These are phyloP conservation scores for Creontiades dilutus DNA, from an alignment of 2,888 invertebrate genomes.

Conservation along the genomic window DNA sequence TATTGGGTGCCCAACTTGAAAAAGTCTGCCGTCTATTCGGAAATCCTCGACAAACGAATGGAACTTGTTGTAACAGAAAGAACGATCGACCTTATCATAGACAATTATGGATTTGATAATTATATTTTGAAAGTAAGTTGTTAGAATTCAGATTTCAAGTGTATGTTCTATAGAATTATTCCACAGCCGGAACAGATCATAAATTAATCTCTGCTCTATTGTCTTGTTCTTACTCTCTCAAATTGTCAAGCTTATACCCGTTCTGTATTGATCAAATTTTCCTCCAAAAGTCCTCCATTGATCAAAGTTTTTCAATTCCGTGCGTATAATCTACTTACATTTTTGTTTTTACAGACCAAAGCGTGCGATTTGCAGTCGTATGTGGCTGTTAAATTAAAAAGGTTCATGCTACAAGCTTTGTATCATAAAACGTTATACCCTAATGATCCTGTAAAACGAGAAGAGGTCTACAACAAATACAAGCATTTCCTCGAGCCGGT, in stretches of 20 bases:
- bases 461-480: conserved; percentile 88
- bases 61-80: conserved; percentile 90
- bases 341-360: conserved; percentile 84
- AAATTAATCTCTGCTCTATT: too few species aligned
- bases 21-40: conserved; percentile 91
- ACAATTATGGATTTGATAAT: conserved; percentile 95
- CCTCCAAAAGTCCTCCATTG: background rate
- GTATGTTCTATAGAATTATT: too few species aligned
- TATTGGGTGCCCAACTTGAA: conserved; percentile 93
- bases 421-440: conserved; percentile 82
- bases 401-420: conserved; percentile 88
- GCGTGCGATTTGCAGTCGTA: conserved; percentile 94
- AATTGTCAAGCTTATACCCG: too few species aligned
- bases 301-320: background rate
- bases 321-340: background rate
- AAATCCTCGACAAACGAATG: conserved; percentile 92
- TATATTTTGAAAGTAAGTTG: conserved; percentile 89
- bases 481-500: conserved; percentile 90
- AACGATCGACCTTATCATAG: conserved; percentile 90
- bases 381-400: conserved; percentile 91
- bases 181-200: too few species aligned
- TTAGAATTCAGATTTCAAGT: background rate
- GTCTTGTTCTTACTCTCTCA: too few species aligned
- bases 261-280: too few species aligned
- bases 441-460: conserved; percentile 84